phyloP scores from a whole-genome alignment of 2,797 vertebrate species.

The Pitangus sulphuratus region DNA sequence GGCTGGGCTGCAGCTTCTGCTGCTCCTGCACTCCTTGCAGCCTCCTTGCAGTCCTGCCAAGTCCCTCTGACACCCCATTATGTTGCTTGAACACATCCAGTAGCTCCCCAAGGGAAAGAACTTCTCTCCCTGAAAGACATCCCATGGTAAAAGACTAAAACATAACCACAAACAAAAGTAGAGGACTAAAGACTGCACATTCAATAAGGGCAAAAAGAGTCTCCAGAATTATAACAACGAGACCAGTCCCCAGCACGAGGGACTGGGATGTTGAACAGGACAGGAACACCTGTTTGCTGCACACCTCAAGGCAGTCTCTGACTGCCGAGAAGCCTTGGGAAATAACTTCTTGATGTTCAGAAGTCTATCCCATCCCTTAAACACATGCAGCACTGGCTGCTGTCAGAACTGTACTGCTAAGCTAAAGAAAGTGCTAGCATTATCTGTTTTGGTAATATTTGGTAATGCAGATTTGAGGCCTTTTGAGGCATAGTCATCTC shows the following conservation, averaged over 20 bases:
- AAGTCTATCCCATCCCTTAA: neutral
- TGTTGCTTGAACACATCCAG: neutral
- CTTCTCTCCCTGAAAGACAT: neutral
- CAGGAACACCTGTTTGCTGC: neutral
- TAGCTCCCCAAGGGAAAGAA: neutral
- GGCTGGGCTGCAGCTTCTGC: neutral
- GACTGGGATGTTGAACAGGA: neutral
- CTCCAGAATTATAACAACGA: neutral
- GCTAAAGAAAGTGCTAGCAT: neutral
- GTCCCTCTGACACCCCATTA: neutral
- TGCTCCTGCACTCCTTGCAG: neutral
- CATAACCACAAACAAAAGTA: neutral
- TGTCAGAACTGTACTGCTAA: neutral
- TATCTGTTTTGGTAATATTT: neutral
- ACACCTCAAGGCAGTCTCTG: neutral
- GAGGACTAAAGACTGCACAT: neutral
- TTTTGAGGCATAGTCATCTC: neutral
- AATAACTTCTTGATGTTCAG: neutral
- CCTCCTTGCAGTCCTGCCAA: neutral
- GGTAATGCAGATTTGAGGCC: neutral
- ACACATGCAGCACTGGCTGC: neutral
- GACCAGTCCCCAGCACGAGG: neutral
- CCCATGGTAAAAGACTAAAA: neutral
- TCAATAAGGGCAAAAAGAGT: neutral
- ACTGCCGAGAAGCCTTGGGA: neutral